Percentiles rank a stretch among this genome's conserved stretches.
Conservation (phyloP, 2,888 invertebrate species). For the Flabesymbios commensalis region DNA sequence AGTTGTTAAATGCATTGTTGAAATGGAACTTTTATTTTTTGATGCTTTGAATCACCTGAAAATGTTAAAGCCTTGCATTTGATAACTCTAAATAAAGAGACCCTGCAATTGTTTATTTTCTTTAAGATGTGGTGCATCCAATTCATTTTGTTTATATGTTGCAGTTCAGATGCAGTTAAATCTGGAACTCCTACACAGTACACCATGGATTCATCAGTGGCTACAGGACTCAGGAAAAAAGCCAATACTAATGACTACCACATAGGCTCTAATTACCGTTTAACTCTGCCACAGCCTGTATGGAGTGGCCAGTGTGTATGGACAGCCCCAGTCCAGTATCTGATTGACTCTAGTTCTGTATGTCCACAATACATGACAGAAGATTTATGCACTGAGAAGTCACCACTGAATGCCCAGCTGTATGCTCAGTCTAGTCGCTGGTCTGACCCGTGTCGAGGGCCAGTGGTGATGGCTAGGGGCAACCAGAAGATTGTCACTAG, state of each 20-base stretch:
- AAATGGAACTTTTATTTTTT: too few species aligned
- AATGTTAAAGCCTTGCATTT: too few species aligned
- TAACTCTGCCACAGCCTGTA: conserved; percentile 46
- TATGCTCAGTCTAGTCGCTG: conserved; percentile 37
- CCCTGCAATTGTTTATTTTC: too few species aligned
- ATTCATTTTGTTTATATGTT: too few species aligned
- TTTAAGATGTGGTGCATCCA: too few species aligned
- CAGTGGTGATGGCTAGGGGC: conserved; percentile 1
- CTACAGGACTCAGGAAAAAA: too few species aligned
- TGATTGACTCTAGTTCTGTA: conserved; percentile 37
- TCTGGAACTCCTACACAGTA: too few species aligned
- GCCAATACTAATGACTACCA: neutral
- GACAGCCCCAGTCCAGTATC: conserved; percentile 47
- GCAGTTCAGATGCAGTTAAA: too few species aligned
- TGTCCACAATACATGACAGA: conserved; percentile 40
- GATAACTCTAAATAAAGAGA: too few species aligned
- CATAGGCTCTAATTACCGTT: conserved; percentile 13
- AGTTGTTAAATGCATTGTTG: too few species aligned
- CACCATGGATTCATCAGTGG: too few species aligned
- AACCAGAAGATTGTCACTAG: conserved; percentile 22
- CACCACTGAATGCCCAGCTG: conserved; percentile 44
- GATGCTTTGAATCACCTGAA: too few species aligned
- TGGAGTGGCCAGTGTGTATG: conserved; percentile 43
- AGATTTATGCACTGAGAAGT: conserved; percentile 33
- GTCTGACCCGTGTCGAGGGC: neutral